A percentile compares a stretch with the other conserved stretches of the same genome.
Conservation (phyloP, 2,797 vertebrate genomes). For the Malurus leucopterus region DNA sequence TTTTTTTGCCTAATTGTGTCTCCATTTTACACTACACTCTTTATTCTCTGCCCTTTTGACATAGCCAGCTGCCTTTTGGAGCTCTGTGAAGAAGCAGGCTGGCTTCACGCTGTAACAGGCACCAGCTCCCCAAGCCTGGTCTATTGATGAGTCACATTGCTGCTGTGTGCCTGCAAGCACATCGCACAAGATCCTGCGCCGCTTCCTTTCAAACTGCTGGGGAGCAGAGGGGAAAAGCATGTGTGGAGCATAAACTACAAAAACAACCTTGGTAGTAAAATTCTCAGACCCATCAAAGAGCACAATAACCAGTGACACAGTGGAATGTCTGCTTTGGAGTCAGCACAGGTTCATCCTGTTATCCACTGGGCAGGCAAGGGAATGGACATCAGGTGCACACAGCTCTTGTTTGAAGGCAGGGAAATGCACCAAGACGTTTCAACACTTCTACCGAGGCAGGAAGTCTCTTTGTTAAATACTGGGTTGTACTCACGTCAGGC, state of each 20-base stretch:
- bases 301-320: not conserved
- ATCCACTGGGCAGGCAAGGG: not conserved
- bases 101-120: constrained; percentile 79
- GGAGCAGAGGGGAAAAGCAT: not conserved
- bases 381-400: constrained; percentile 40
- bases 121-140: constrained; percentile 68
- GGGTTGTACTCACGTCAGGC: not conserved
- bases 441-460: constrained; percentile 16
- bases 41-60: constrained; percentile 78
- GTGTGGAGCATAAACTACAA: not conserved
- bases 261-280: not conserved
- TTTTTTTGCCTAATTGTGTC: constrained; percentile 66
- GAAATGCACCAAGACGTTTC: not conserved
- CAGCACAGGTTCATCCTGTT: constrained; percentile 62
- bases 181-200: not conserved
- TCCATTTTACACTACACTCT: constrained; percentile 70
- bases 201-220: not conserved
- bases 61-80: constrained; percentile 73
- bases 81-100: constrained; percentile 66
- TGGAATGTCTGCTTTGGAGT: constrained; percentile 48
- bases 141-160: constrained; percentile 69
- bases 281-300: not conserved
- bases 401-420: constrained; percentile 35
- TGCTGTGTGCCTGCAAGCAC: constrained; percentile 50
- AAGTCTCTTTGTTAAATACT: constrained; percentile 35